Percentiles rank a stretch among this genome's conserved stretches.
Conservation (phyloP, 1,140 invertebrate genomes). For the Paraescarpia echinospica region DNA sequence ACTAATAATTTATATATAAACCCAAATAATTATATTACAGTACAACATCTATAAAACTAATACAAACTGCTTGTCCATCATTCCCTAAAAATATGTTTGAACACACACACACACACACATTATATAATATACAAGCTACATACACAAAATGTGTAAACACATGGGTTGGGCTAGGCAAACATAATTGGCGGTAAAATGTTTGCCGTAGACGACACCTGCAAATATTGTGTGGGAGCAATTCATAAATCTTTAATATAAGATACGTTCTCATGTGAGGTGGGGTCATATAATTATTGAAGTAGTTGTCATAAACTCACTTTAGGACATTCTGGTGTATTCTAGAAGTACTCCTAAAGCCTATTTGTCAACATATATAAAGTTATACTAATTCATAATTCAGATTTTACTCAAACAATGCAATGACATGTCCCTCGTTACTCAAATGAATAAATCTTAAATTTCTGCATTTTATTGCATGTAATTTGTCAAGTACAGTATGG, state of each 20-base stretch:
- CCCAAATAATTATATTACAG: too few relatives aligned
- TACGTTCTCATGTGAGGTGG: neutral
- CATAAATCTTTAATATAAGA: neutral
- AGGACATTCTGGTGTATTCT: neutral
- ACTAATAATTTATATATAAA: too few relatives aligned
- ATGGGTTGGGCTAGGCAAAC: neutral
- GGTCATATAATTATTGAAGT: neutral
- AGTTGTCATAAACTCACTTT: neutral
- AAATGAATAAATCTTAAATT: neutral
- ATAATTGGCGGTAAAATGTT: neutral
- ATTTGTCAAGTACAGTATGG: neutral
- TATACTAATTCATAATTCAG: neutral
- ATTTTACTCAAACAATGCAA: neutral
- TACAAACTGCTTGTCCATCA: neutral
- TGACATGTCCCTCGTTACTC: too few relatives aligned
- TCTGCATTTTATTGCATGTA: neutral
- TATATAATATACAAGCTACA: neutral
- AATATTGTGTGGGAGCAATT: neutral
- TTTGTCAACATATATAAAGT: neutral
- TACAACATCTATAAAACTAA: too few relatives aligned
- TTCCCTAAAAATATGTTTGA: neutral
- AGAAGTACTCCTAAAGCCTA: too few relatives aligned
- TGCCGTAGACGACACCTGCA: neutral
- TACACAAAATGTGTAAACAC: neutral
- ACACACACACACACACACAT: neutral